Conservation (phyloP, 2,113 vertebrate species). For the Leucosticte australis region DNA sequence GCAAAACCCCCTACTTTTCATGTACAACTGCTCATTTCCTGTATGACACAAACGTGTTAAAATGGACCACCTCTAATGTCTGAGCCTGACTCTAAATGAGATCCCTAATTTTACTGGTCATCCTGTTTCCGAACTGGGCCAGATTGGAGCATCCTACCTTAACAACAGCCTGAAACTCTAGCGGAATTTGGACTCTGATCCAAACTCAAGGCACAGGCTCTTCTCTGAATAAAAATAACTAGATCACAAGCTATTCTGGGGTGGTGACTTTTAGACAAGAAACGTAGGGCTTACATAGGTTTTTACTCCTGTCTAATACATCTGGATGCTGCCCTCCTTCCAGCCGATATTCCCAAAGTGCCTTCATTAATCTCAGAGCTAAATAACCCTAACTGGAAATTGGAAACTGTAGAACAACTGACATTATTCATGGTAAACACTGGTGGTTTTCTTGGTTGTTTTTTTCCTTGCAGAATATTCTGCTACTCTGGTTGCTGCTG, state of each 20-base stretch:
- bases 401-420: not conserved
- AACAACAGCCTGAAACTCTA: constrained; percentile 15
- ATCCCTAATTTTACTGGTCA: not conserved
- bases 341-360: not conserved
- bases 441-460: not conserved
- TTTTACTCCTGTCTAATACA: not conserved
- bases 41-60: not conserved
- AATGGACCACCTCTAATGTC: not conserved
- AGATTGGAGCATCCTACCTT: constrained; percentile 44
- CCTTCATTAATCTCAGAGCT: not conserved
- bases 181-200: constrained; percentile 11
- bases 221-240: constrained; percentile 57
- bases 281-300: not conserved
- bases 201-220: constrained; percentile 39
- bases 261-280: constrained; percentile 44
- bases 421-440: not conserved
- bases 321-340: not conserved
- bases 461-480: not conserved
- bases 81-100: not conserved
- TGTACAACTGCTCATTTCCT: not conserved
- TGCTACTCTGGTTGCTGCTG: not conserved
- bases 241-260: constrained; percentile 52
- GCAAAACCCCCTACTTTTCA: fast-evolving
- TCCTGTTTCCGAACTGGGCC: not conserved
- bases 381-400: not conserved